Percentiles rank a stretch among this genome's conserved stretches.
Evolutionary conservation across 2,888 invertebrate species (phyloP).

Genomic region (Sarcophaga carnaria): DNA sequence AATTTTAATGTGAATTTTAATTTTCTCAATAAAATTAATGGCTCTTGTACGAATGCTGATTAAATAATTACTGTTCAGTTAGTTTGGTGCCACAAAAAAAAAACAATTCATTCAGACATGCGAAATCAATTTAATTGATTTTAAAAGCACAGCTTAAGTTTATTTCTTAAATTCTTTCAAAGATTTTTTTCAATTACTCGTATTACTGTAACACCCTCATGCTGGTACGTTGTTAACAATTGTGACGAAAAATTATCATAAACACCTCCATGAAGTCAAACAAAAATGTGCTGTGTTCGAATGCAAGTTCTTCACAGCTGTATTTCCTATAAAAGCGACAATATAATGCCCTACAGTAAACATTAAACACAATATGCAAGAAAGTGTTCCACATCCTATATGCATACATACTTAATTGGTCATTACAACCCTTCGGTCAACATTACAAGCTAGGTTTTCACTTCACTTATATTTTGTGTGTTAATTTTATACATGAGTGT

Average conservation of each 20-base stretch:
- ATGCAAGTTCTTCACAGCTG: background rate
- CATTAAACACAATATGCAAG: no score
- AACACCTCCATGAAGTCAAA: conserved; percentile 20
- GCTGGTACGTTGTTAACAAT: background rate
- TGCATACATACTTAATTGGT: no score
- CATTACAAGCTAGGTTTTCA: no score
- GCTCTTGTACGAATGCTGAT: background rate
- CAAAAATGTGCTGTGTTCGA: background rate
- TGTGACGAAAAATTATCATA: conserved; percentile 25
- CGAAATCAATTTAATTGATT: conserved; percentile 3
- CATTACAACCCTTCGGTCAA: no score
- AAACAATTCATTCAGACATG: background rate
- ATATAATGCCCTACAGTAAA: no score
- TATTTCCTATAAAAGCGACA: background rate
- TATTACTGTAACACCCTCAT: conserved; percentile 23
- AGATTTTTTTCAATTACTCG: background rate
- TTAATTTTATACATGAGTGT: no score
- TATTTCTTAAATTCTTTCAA: background rate
- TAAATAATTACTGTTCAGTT: conserved; percentile 12
- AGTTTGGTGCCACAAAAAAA: background rate
- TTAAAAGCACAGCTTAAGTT: background rate
- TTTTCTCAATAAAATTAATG: conserved; percentile 23
- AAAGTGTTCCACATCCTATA: no score
- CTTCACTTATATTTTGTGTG: no score
- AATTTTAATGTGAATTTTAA: background rate